These are phyloP conservation scores for Decapterus maruadsi DNA, from an alignment of 2,797 vertebrate species.

Conservation along the genomic window DNA sequence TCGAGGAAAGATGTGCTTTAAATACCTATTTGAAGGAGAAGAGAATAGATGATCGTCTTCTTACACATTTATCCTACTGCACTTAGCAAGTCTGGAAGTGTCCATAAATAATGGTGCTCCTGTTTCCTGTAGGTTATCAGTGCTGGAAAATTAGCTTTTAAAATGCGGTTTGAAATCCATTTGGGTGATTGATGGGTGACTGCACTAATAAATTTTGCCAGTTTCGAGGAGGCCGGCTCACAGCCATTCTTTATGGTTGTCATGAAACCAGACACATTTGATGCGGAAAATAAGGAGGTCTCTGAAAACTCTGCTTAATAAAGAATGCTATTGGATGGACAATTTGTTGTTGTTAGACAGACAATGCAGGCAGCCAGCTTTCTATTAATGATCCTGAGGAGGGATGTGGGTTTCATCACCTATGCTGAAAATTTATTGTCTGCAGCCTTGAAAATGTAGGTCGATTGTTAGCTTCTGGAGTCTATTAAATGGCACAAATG, in stretches of 20 bases:
- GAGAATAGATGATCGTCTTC: constrained; percentile 59
- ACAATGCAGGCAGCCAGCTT: constrained; percentile 31
- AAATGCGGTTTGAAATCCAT: constrained; percentile 91
- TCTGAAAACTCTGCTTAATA: constrained; percentile 77
- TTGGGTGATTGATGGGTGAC: constrained; percentile 88
- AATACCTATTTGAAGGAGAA: constrained; percentile 67
- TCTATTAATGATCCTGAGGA: constrained; percentile 31
- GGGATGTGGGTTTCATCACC: constrained; percentile 25
- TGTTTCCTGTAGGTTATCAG: constrained; percentile 87
- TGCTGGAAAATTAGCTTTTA: constrained; percentile 90
- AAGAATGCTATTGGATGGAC: constrained; percentile 73
- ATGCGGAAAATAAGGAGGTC: constrained; percentile 80
- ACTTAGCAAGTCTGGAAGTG: constrained; percentile 82
- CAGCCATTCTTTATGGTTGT: constrained; percentile 84
- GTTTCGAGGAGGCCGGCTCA: constrained; percentile 80
- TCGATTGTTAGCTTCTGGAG: not conserved
- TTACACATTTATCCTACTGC: constrained; percentile 80
- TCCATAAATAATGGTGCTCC: constrained; percentile 86
- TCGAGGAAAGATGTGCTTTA: constrained; percentile 71
- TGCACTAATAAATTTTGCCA: constrained; percentile 87
- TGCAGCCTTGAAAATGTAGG: not conserved
- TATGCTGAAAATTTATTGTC: constrained; percentile 25
- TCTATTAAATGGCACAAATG: constrained; percentile 22
- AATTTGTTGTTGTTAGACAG: constrained; percentile 72
- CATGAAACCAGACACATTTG: constrained; percentile 81